These are phyloP conservation scores for Acrocephalus arundinaceus DNA, from an alignment of 2,113 vertebrate species.

Conservation along the genomic window DNA sequence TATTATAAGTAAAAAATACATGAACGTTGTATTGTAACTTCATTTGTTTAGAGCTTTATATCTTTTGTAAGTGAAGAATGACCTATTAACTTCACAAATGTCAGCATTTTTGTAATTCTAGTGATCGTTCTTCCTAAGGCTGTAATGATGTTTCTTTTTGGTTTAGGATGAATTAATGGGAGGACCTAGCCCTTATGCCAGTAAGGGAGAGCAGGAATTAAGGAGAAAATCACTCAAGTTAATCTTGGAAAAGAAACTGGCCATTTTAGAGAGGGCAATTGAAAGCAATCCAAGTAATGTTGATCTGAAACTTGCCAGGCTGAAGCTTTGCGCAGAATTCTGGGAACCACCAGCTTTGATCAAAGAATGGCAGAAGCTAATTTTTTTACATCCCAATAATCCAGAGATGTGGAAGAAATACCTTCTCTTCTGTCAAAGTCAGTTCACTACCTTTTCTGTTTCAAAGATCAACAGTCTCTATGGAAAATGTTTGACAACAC, in stretches of 20 bases:
- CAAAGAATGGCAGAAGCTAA: constrained; percentile 95
- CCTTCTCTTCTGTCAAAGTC: constrained; percentile 90
- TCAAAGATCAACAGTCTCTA: constrained; percentile 87
- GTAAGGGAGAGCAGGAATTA: constrained; percentile 69
- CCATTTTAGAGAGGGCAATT: constrained; percentile 88
- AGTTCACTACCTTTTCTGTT: constrained; percentile 91
- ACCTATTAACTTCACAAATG: neutral
- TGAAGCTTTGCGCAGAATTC: constrained; percentile 86
- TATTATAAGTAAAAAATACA: neutral
- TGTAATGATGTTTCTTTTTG: neutral
- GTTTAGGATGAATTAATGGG: constrained; percentile 81
- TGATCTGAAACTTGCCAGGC: constrained; percentile 86
- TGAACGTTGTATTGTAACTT: neutral
- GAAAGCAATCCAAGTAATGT: constrained; percentile 86
- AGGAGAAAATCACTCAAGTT: constrained; percentile 75
- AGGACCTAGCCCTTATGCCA: constrained; percentile 72
- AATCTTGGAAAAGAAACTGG: constrained; percentile 90
- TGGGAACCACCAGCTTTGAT: constrained; percentile 86
- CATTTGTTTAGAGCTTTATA: neutral
- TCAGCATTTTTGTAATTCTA: neutral
- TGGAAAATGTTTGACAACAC: constrained; percentile 90
- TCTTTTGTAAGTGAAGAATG: neutral
- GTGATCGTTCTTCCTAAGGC: neutral
- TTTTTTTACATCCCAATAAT: constrained; percentile 95
- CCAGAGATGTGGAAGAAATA: constrained; percentile 88